Base-by-base conservation (phyloP, 2,113 vertebrate species). In the Eleginops maclovinus region DNA sequence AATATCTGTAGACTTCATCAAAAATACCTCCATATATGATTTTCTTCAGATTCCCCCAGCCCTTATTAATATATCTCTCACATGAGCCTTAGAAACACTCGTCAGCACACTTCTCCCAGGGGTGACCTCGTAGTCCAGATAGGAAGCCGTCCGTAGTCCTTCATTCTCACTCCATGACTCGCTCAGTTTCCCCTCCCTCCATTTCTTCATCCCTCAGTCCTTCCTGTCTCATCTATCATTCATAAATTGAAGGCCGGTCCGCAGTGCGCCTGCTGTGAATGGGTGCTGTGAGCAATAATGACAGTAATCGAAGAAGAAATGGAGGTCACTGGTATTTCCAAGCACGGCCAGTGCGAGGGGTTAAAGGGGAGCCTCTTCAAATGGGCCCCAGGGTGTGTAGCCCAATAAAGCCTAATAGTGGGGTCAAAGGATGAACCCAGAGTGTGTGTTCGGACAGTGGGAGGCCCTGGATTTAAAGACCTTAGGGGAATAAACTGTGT, bases 221-320 rank as follows among this genome's bases (percentile, higher is more conserved):
- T 17, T 71, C 56, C 36, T 62, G 15, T 66, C 66, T 74, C 75
- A 87, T 88, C 56, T 13, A 79, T 84, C 86, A 82, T 84, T 88
- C 83, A 88, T 85, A 72, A 69, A 82, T 19, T 73, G 61, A 61
- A 65, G 56, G 44, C 40, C 76, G 9, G 65, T 43, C 43, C 14
- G 13, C 44, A 47, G 24, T 41, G 26, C 4, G 15, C 47, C 81
- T 2, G 64, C 75, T 62, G 65, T 65, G 71, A 77, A 41, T 31
- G 58, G 61, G 4, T 67, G 47, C 67, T 53, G 15, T n/a, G 56
- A 87, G 79, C 14, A 1, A 76, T 69, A 50, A 77, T 69, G 83
- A 70, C 66, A 56, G 55, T 64, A 83, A 79, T 85, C 24, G 12
- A 55, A 49, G 68, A 50, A 11, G 70, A 79, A 50, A 88, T 75